These are phyloP conservation scores for Ecliptopera silaceata DNA, from an alignment of 2,888 invertebrate species.

Conservation along the genomic window DNA sequence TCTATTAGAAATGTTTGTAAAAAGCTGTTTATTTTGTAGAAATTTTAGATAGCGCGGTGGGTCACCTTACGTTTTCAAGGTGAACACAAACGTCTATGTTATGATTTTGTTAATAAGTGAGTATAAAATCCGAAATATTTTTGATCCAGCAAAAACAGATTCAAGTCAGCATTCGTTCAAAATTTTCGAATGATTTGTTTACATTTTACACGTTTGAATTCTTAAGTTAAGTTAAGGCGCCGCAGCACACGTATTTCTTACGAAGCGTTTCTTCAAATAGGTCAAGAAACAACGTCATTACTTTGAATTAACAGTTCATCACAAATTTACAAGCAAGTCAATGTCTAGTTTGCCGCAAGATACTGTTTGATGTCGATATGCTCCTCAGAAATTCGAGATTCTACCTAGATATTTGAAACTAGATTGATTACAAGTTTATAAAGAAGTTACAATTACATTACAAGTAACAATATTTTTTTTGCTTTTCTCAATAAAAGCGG, in stretches of 20 bases:
- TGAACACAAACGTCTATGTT: slow-evolving; percentile 11
- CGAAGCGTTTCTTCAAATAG: neutral
- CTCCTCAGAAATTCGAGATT: neutral
- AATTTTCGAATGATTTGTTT: no score
- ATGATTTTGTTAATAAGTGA: neutral
- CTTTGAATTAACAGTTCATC: neutral
- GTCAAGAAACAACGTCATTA: neutral
- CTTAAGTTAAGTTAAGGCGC: no score
- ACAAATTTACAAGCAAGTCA: neutral
- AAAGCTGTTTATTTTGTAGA: slow-evolving; percentile 11
- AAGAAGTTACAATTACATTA: no score
- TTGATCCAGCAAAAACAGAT: no score
- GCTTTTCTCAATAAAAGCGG: neutral
- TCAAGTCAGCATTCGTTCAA: no score
- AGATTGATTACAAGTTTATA: neutral
- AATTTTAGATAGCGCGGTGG: slow-evolving; percentile 3
- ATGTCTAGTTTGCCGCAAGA: neutral
- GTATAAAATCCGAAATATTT: no score
- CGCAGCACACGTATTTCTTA: neutral
- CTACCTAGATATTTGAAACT: neutral
- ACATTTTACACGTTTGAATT: no score
- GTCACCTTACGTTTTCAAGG: slow-evolving; percentile 20
- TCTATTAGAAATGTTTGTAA: neutral
- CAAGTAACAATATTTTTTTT: neutral
- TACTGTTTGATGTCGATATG: neutral